These are phyloP conservation scores for Delichon dasypus DNA, from an alignment of 2,797 vertebrate genomes.

Conservation along the genomic window DNA sequence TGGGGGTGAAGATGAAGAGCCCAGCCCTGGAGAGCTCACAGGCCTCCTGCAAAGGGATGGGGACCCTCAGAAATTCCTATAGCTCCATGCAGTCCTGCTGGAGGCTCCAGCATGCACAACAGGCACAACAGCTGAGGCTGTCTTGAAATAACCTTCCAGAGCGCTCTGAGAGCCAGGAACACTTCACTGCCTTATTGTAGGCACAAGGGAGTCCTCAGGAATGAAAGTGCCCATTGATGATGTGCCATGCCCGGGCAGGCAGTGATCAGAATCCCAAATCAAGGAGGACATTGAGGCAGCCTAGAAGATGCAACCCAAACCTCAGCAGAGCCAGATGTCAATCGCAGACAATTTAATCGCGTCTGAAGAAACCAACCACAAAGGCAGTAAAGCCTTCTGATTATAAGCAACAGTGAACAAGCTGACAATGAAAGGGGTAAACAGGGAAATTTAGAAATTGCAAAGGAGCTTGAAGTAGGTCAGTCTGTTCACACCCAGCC, in stretches of 20 bases:
- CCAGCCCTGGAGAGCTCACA: neutral
- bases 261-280: constrained; percentile 33
- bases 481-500: neutral
- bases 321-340: constrained; percentile 13
- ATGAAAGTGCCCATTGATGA: constrained; percentile 34
- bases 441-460: constrained; percentile 25
- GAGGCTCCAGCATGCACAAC: neutral
- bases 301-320: constrained; percentile 1
- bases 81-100: neutral
- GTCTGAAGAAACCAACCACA: constrained; percentile 12
- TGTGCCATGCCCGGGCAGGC: neutral
- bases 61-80: neutral
- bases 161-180: neutral
- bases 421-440: constrained; percentile 2
- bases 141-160: constrained; percentile 34
- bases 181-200: neutral
- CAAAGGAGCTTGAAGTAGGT: constrained; percentile 37
- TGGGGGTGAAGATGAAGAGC: neutral
- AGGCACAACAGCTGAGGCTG: neutral
- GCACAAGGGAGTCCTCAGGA: neutral
- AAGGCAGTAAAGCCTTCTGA: neutral
- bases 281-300: neutral
- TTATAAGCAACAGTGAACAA: constrained; percentile 18
- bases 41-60: neutral
- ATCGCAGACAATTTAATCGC: neutral